phyloP scores from a whole-genome alignment of 2,888 invertebrate genomes.

The Altica lythri region DNA sequence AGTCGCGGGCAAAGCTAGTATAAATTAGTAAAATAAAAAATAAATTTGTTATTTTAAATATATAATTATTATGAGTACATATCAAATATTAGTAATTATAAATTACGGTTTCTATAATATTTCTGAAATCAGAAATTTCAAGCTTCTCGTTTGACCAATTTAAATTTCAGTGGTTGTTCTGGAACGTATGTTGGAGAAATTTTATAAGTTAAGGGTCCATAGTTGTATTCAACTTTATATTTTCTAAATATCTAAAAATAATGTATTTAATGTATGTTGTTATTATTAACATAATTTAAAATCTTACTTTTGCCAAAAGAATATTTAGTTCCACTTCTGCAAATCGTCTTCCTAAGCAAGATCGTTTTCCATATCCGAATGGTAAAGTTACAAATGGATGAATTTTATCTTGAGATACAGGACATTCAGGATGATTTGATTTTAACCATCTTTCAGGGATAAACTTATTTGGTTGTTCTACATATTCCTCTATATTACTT shows the following conservation, averaged over 20 bases:
- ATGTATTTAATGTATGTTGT: not conserved
- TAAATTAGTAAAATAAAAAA: not conserved
- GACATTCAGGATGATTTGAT: constrained; percentile 44
- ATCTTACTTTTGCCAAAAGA: constrained; percentile 71
- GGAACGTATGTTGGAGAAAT: constrained; percentile 77
- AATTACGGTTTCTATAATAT: not conserved
- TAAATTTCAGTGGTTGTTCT: constrained; percentile 72
- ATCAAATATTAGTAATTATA: not conserved
- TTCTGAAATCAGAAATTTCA: not conserved
- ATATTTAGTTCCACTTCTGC: constrained; percentile 81
- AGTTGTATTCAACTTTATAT: constrained; percentile 70
- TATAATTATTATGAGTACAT: too few species aligned
- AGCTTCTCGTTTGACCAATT: constrained; percentile 55
- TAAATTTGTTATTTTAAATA: not conserved
- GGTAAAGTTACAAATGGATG: constrained; percentile 78
- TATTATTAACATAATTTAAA: not conserved
- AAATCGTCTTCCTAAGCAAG: constrained; percentile 79
- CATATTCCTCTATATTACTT: constrained; percentile 73
- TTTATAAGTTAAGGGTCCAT: constrained; percentile 70
- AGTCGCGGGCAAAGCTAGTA: too few species aligned
- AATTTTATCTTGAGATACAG: constrained; percentile 61
- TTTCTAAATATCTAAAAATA: constrained; percentile 70
- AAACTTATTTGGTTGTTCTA: constrained; percentile 71
- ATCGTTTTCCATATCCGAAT: constrained; percentile 76
- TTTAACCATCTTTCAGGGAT: constrained; percentile 81